phyloP scores from a whole-genome alignment of 2,888 invertebrate species.

The Synanthedon andrenaeformis region DNA sequence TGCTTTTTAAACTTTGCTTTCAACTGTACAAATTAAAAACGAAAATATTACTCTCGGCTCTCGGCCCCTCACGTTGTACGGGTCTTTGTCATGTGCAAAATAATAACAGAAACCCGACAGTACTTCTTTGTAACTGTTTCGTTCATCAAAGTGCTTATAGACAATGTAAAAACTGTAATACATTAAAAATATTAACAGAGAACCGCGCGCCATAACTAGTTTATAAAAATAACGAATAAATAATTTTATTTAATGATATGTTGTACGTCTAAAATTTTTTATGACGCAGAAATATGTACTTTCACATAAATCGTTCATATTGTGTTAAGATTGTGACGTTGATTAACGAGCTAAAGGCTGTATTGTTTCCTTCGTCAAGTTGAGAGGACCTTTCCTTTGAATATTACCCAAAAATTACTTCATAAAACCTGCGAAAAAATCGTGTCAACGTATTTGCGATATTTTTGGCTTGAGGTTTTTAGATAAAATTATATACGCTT shows the following conservation, averaged over 20 bases:
- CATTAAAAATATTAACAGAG: no score
- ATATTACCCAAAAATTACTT: slow-evolving; percentile 3
- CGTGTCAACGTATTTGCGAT: slow-evolving; percentile 5
- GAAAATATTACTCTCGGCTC: slow-evolving; percentile 51
- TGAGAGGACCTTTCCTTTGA: slow-evolving; percentile 14
- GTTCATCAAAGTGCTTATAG: not conserved
- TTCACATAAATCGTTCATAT: slow-evolving; percentile 25
- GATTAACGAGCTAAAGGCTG: slow-evolving; percentile 38
- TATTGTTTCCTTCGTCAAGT: slow-evolving; percentile 34
- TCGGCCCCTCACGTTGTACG: slow-evolving; percentile 45
- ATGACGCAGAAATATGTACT: not conserved
- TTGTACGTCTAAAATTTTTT: not conserved
- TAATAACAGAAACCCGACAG: not conserved
- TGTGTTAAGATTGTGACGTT: slow-evolving; percentile 33
- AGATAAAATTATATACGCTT: no score
- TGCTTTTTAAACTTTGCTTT: slow-evolving; percentile 56
- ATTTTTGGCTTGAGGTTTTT: no score
- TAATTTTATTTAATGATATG: not conserved
- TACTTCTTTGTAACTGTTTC: not conserved
- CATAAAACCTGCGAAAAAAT: slow-evolving; percentile 5
- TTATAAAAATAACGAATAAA: no score
- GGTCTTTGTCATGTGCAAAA: slow-evolving; percentile 46
- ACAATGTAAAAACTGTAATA: no score
- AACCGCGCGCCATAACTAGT: no score
- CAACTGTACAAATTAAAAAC: slow-evolving; percentile 51